Evolutionary conservation across 2,888 invertebrate genomes (phyloP).

Genomic region (Sphaerophoria rueppellii): DNA sequence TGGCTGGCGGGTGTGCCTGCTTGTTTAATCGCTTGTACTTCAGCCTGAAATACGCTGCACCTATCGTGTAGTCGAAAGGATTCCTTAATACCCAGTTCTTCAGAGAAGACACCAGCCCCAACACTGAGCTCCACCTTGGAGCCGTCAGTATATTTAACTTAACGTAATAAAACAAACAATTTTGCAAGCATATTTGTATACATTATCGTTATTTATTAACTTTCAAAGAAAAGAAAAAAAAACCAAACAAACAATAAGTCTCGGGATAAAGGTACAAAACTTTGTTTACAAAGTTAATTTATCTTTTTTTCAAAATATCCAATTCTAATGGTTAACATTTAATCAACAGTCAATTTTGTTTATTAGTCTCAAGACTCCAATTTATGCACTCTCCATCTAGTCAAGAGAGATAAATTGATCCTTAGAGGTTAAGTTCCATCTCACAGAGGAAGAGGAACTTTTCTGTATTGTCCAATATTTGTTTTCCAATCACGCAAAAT

Average conservation of each 20-base stretch:
- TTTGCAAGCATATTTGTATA: conserved; percentile 68
- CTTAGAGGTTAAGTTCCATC: conserved; percentile 22
- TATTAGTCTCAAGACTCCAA: neutral
- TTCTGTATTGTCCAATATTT: conserved; percentile 61
- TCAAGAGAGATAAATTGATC: too few relatives aligned
- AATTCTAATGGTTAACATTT: conserved; percentile 35
- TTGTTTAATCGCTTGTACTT: too few relatives aligned
- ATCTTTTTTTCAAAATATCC: conserved; percentile 39
- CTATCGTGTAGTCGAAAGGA: too few relatives aligned
- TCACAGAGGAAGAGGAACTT: conserved; percentile 32
- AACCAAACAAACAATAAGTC: conserved; percentile 44
- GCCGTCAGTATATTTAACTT: neutral
- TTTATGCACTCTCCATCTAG: too few relatives aligned
- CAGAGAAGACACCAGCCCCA: too few relatives aligned
- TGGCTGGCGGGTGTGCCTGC: too few relatives aligned
- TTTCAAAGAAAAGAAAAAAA: conserved; percentile 38
- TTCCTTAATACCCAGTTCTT: too few relatives aligned
- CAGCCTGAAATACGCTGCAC: too few relatives aligned
- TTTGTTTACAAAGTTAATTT: conserved; percentile 53
- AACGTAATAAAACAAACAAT: conserved; percentile 1
- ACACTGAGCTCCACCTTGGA: too few relatives aligned
- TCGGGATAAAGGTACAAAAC: conserved; percentile 56
- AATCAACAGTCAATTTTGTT: conserved; percentile 53
- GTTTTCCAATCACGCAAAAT: conserved; percentile 38
- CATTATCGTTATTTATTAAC: conserved; percentile 64